These are phyloP conservation scores for Rafetus swinhoei DNA, from an alignment of 2,113 vertebrate species.

Conservation along the genomic window DNA sequence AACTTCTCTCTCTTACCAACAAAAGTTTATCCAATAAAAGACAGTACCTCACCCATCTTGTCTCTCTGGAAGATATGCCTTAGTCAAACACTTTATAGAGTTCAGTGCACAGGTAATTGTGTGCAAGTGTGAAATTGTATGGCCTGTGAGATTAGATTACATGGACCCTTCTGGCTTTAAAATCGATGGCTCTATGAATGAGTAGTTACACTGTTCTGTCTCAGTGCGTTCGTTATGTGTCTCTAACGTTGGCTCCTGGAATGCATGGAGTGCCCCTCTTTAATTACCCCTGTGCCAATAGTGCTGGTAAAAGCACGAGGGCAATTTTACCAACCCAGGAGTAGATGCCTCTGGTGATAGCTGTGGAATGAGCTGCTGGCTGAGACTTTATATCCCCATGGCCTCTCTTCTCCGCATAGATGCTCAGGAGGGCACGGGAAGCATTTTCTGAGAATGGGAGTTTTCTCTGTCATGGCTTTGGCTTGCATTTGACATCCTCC, in stretches of 20 bases:
- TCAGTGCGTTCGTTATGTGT: not conserved
- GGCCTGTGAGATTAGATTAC: not conserved
- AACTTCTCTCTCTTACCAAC: not conserved
- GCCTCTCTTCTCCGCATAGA: not conserved
- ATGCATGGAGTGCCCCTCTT: not conserved
- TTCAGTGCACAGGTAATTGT: not conserved
- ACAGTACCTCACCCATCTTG: not conserved
- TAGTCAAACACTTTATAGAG: not conserved
- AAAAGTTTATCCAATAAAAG: not conserved
- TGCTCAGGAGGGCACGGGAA: not conserved
- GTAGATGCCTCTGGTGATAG: not conserved
- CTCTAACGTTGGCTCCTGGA: not conserved
- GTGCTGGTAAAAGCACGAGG: not conserved
- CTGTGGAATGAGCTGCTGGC: not conserved
- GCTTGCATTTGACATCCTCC: not conserved
- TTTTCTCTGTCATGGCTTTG: not conserved
- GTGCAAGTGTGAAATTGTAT: not conserved
- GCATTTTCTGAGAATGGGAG: not conserved
- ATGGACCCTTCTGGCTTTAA: not conserved
- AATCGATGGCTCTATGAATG: not conserved
- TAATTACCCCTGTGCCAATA: not conserved
- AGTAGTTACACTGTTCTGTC: not conserved
- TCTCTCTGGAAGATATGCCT: not conserved
- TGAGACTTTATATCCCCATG: not conserved
- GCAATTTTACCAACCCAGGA: not conserved